A percentile compares a stretch with the other conserved stretches of the same genome.
Evolutionary conservation across 1,140 invertebrate species (phyloP).

Genomic region (Harlomillsia oculata): DNA sequence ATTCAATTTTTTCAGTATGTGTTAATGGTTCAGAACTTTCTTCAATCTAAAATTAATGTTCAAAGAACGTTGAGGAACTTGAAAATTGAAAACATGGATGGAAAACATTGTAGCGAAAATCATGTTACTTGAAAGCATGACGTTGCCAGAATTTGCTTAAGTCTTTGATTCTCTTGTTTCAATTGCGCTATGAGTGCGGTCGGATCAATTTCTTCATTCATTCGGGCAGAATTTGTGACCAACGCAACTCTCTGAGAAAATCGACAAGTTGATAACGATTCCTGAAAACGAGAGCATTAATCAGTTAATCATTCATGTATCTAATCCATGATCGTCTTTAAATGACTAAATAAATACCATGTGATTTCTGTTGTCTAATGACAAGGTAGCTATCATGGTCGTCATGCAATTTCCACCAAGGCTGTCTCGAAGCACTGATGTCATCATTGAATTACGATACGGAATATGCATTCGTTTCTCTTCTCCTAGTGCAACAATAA

Average conservation of each 20-base stretch:
- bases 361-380: conserved; percentile 46
- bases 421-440: conserved; percentile 53
- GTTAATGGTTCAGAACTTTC: conserved; percentile 10
- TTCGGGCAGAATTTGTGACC: conserved; percentile 49
- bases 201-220: conserved; percentile 49
- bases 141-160: conserved; percentile 33
- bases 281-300: conserved; percentile 39
- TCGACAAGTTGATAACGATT: conserved; percentile 56
- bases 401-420: conserved; percentile 57
- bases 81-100: neutral
- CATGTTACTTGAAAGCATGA: conserved; percentile 3
- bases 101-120: neutral
- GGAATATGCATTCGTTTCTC: conserved; percentile 51
- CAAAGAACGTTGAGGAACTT: neutral
- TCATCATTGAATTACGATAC: conserved; percentile 57
- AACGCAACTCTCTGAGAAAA: conserved; percentile 57
- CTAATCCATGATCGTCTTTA: neutral
- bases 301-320: neutral
- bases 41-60: conserved; percentile 10
- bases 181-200: conserved; percentile 45
- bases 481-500: conserved; percentile 53
- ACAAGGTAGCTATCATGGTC: conserved; percentile 55
- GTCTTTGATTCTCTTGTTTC: conserved; percentile 41
- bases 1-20: conserved; percentile 15
- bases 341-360: neutral